Conservation (phyloP, 2,113 vertebrate genomes). For the Nyctibius bracteatus region DNA sequence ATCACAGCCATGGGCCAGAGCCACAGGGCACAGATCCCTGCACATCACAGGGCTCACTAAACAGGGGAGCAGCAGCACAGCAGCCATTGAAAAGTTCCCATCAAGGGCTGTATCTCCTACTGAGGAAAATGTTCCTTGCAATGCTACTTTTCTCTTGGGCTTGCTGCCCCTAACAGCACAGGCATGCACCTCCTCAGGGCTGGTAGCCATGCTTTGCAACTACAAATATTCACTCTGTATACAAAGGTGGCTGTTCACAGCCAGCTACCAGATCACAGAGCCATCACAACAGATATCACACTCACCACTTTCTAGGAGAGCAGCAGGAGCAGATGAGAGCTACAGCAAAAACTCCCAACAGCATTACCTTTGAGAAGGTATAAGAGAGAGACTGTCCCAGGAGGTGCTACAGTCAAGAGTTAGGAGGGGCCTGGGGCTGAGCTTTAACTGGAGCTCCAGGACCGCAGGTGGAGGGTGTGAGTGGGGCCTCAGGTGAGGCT, state of each 20-base stretch:
- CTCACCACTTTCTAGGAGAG: accelerated
- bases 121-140: accelerated
- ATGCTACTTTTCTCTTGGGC: not conserved
- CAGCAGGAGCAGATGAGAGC: accelerated
- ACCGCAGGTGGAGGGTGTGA: not conserved
- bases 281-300: accelerated
- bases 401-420: accelerated
- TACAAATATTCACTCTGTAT: accelerated
- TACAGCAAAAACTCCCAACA: not conserved
- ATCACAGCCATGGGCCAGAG: not conserved
- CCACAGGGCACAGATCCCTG: not conserved
- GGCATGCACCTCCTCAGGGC: accelerated
- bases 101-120: accelerated
- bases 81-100: accelerated
- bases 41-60: accelerated
- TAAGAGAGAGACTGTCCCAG: accelerated
- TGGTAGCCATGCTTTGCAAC: not conserved
- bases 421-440: accelerated
- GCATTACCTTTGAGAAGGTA: accelerated
- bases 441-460: not conserved
- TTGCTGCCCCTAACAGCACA: too few relatives aligned
- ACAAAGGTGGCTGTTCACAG: not conserved
- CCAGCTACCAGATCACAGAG: accelerated
- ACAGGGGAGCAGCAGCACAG: not conserved
- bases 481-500: not conserved